Conservation (phyloP, 2,888 invertebrate genomes). For the Nowickia ferox region DNA sequence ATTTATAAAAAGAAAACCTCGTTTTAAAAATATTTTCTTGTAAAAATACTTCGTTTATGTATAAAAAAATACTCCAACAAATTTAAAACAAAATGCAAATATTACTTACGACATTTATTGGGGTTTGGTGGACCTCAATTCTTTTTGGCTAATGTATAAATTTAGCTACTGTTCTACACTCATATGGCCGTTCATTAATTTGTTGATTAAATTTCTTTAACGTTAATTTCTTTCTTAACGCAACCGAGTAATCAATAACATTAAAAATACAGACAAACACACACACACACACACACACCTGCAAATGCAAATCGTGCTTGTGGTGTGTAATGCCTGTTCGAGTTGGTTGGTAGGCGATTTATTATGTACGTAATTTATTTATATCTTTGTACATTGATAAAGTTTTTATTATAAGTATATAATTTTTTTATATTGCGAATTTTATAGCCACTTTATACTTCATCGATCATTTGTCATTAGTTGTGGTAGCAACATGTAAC, state of each 20-base stretch:
- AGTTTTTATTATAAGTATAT: constrained; percentile 1
- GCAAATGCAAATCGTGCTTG: background rate
- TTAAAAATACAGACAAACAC: background rate
- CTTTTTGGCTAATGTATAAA: constrained; percentile 12
- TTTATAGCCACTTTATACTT: constrained; percentile 54
- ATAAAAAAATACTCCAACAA: constrained; percentile 10
- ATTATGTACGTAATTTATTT: background rate
- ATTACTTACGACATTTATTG: constrained; percentile 4
- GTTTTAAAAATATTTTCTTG: too few species aligned
- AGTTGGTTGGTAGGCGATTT: constrained; percentile 41
- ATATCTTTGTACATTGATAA: background rate
- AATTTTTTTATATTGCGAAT: constrained; percentile 24
- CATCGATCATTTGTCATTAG: constrained; percentile 66
- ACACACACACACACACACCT: background rate
- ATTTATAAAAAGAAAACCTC: too few species aligned
- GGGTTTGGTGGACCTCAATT: constrained; percentile 9
- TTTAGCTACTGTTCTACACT: constrained; percentile 33
- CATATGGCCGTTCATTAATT: constrained; percentile 46
- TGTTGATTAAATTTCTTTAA: constrained; percentile 54
- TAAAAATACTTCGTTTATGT: background rate
- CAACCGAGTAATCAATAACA: background rate
- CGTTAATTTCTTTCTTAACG: constrained; percentile 33
- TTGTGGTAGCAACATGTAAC: constrained; percentile 41
- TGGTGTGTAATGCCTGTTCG: background rate
- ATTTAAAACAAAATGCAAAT: background rate